Conservation (phyloP, 2,113 vertebrate species). For the Anoura caudifer region DNA sequence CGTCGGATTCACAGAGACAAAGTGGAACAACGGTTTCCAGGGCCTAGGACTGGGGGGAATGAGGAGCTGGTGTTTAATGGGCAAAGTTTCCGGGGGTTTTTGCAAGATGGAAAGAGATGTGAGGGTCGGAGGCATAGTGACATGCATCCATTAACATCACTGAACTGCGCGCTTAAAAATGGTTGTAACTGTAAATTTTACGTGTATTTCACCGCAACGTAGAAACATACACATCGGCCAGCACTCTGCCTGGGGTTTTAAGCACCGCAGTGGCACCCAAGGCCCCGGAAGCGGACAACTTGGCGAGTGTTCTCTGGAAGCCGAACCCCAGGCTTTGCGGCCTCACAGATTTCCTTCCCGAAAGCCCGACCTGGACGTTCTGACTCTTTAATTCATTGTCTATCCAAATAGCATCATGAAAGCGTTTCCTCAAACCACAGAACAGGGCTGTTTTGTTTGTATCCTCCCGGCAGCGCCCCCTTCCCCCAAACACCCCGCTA, state of each 20-base stretch:
- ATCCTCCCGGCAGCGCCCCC: neutral
- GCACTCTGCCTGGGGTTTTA: neutral
- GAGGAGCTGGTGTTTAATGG: neutral
- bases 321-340: neutral
- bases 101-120: neutral
- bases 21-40: neutral
- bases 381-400: constrained; percentile 42
- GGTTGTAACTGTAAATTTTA: neutral
- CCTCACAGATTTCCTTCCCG: neutral
- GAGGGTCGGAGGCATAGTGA: neutral
- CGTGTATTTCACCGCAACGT: neutral
- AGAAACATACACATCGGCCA: neutral
- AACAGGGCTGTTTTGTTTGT: constrained; percentile 12
- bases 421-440: constrained; percentile 43
- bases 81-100: neutral
- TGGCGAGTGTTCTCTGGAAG: neutral
- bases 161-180: neutral
- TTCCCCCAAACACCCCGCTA: neutral
- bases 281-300: neutral
- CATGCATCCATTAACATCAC: neutral
- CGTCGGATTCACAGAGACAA: neutral
- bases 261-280: rapidly evolving
- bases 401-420: constrained; percentile 50
- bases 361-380: neutral
- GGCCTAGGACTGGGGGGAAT: neutral